Evolutionary conservation across 2,797 vertebrate species (phyloP).

Genomic region (Esox masquinongy): DNA sequence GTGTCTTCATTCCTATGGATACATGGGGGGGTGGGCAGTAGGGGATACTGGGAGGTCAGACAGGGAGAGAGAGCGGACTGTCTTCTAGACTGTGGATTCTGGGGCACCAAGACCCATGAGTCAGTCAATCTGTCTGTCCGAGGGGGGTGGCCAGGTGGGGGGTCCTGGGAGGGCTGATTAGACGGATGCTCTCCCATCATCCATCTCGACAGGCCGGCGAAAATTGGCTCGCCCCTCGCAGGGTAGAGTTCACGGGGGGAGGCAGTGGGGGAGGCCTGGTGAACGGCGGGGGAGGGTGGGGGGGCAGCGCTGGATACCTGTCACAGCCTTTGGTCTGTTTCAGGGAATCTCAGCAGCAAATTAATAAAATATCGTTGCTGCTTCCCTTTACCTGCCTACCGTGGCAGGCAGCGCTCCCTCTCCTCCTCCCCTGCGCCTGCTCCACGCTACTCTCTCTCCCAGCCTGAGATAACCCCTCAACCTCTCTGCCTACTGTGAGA

Average conservation of each 20-base stretch:
- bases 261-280: conserved; percentile 2
- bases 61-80: conserved; percentile 32
- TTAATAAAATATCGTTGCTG: conserved; percentile 82
- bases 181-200: conserved; percentile 80
- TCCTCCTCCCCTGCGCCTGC: conserved; percentile 18
- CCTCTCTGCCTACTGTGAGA: conserved; percentile 72
- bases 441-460: conserved; percentile 54
- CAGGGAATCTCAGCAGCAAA: conserved; percentile 77
- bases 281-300: neutral
- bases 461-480: conserved; percentile 74
- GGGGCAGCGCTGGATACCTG: conserved; percentile 71
- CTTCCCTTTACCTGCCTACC: conserved; percentile 76
- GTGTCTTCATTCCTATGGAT: conserved; percentile 30
- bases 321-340: conserved; percentile 81
- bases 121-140: conserved; percentile 75
- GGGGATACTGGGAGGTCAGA: neutral
- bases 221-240: conserved; percentile 80
- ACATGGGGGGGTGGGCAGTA: neutral
- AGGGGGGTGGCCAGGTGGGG: conserved; percentile 66
- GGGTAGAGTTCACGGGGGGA: conserved; percentile 76
- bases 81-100: conserved; percentile 75
- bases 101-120: conserved; percentile 76
- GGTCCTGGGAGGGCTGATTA: conserved; percentile 82
- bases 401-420: conserved; percentile 61
- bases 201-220: conserved; percentile 80